Evolutionary conservation across 1,140 invertebrate species (phyloP).

Genomic region (Amyelois transitella): DNA sequence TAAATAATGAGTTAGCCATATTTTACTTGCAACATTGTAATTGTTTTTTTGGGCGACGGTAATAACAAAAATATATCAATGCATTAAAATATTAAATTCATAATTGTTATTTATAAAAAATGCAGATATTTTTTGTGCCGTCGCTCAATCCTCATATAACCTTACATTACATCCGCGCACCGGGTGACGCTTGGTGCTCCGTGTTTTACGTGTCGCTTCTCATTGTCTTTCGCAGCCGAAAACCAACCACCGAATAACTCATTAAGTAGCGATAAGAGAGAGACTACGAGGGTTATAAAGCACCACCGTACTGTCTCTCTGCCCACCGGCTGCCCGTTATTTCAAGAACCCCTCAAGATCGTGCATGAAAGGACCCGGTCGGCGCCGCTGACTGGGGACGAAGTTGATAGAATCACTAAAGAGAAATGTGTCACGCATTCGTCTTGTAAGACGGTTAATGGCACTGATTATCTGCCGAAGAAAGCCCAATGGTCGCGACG

Average conservation of each 20-base stretch:
- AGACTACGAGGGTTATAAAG: constrained; percentile 40
- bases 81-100: too few relatives aligned
- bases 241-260: constrained; percentile 58
- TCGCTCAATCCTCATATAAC: constrained; percentile 34
- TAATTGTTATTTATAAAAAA: not conserved
- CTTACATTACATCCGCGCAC: constrained; percentile 31
- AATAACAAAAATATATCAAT: too few relatives aligned
- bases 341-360: constrained; percentile 47
- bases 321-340: constrained; percentile 43
- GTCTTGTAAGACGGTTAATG: constrained; percentile 51
- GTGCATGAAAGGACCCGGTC: constrained; percentile 80
- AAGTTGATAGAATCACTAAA: constrained; percentile 76
- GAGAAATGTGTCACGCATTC: constrained; percentile 52
- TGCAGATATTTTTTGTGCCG: not conserved
- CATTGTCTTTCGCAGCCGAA: constrained; percentile 63
- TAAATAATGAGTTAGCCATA: not conserved
- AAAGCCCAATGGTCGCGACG: constrained; percentile 46
- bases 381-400: constrained; percentile 76
- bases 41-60: not conserved
- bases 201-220: constrained; percentile 64
- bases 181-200: constrained; percentile 57
- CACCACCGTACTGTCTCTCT: constrained; percentile 56
- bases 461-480: constrained; percentile 31
- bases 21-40: not conserved
- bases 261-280: constrained; percentile 47